A percentile compares a stretch with the other conserved stretches of the same genome.
Evolutionary conservation across 92 coral and sea anemone species (phyloP).

Genomic region (Heteractis magnifica): DNA sequence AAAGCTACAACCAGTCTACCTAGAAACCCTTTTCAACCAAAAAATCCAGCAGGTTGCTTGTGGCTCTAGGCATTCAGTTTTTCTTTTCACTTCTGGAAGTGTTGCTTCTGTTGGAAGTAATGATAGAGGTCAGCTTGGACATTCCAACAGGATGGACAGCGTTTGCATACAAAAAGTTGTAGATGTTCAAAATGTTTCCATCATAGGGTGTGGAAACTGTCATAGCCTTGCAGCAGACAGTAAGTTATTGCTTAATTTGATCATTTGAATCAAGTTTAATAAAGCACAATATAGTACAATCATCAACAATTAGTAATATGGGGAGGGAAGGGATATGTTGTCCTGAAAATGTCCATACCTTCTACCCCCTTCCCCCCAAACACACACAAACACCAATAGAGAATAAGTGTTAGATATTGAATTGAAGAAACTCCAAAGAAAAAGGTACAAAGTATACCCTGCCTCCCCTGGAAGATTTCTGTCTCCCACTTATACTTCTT

Average conservation of each 20-base stretch:
- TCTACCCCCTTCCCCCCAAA: too few relatives aligned
- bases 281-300: too few relatives aligned
- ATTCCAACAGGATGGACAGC: constrained; percentile 58
- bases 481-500: too few relatives aligned
- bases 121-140: constrained; percentile 90
- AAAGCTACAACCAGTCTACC: constrained; percentile 77
- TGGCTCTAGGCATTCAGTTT: constrained; percentile 94
- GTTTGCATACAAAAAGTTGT: constrained; percentile 70
- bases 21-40: constrained; percentile 81
- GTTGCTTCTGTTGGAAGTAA: constrained; percentile 94
- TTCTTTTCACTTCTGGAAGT: constrained; percentile 73
- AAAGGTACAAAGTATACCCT: too few relatives aligned
- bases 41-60: constrained; percentile 83
- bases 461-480: too few relatives aligned
- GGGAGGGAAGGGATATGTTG: too few relatives aligned
- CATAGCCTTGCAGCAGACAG: constrained; percentile 91
- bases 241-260: constrained; percentile 38
- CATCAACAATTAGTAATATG: too few relatives aligned
- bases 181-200: constrained; percentile 50
- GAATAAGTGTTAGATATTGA: too few relatives aligned
- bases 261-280: too few relatives aligned
- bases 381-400: neutral
- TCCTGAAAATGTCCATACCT: too few relatives aligned
- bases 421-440: too few relatives aligned
- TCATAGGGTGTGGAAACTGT: constrained; percentile 85